Evolutionary conservation across 2,888 invertebrate species (phyloP).

Genomic region (Carpatolechia fugitivella): DNA sequence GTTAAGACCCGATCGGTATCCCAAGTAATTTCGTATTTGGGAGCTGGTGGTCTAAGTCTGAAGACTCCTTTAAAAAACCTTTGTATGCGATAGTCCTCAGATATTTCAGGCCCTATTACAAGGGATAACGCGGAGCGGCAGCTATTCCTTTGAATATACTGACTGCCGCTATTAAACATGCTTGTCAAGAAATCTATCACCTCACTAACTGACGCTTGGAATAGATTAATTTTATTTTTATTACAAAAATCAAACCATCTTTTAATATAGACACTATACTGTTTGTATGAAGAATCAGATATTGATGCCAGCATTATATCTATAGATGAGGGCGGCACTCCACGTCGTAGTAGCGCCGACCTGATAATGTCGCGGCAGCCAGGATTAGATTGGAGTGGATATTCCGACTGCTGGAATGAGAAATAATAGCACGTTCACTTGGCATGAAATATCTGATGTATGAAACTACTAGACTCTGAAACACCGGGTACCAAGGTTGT

Average conservation of each 20-base stretch:
- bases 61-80: not conserved
- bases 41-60: not conserved
- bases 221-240: not conserved
- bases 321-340: not conserved
- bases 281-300: not conserved
- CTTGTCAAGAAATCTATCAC: not conserved
- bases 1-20: constrained; percentile 15
- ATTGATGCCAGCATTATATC: not conserved
- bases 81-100: not conserved
- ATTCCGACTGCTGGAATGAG: constrained; percentile 10
- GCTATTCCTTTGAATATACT: not conserved
- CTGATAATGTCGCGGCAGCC: constrained; percentile 2
- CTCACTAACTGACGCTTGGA: not conserved
- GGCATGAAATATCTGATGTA: not conserved
- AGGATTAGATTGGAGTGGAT: not conserved
- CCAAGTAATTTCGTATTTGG: constrained; percentile 20
- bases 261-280: not conserved
- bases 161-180: too few relatives aligned
- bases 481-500: not conserved
- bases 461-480: not conserved
- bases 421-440: not conserved
- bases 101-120: not conserved
- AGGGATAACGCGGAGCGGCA: not conserved
- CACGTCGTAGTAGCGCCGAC: not conserved
- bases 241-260: constrained; percentile 1